Evolutionary conservation across 2,888 invertebrate species (phyloP).

Genomic region (Tetragonisca angustula): DNA sequence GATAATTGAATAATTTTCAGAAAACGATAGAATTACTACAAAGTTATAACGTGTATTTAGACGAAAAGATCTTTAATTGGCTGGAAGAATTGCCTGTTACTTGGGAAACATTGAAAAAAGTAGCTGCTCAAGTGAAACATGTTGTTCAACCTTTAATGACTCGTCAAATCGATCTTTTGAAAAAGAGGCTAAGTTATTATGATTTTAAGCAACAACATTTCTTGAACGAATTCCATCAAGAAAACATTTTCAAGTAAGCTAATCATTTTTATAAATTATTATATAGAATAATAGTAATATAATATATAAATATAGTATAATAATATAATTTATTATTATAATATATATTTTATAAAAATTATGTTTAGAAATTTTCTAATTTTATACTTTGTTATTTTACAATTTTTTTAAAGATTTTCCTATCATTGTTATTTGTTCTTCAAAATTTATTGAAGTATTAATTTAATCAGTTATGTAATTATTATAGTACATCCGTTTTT

Average conservation of each 20-base stretch:
- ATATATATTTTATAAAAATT: too few species aligned
- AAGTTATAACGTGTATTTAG: slow-evolving; percentile 94
- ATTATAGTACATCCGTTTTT: not conserved
- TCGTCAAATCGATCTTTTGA: slow-evolving; percentile 94
- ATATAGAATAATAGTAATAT: too few species aligned
- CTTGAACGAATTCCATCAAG: slow-evolving; percentile 89
- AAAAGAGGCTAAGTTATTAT: slow-evolving; percentile 92
- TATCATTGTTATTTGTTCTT: not conserved
- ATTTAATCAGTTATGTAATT: not conserved
- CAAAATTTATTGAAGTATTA: not conserved
- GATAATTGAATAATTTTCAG: slow-evolving; percentile 53
- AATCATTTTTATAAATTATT: not conserved
- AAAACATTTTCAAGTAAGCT: slow-evolving; percentile 82
- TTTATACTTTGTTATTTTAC: not conserved
- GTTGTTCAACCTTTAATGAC: slow-evolving; percentile 94
- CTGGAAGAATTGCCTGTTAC: slow-evolving; percentile 93
- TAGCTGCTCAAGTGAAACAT: slow-evolving; percentile 93
- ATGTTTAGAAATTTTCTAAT: too few species aligned
- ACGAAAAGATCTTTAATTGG: slow-evolving; percentile 87
- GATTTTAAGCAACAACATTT: slow-evolving; percentile 92
- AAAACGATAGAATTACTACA: slow-evolving; percentile 94
- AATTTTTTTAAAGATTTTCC: not conserved
- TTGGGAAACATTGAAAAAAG: slow-evolving; percentile 94
- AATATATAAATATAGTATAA: too few species aligned
- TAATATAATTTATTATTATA: not conserved